Evolutionary conservation across 2,888 invertebrate species (phyloP).

Genomic region (Eremobia ochroleuca): DNA sequence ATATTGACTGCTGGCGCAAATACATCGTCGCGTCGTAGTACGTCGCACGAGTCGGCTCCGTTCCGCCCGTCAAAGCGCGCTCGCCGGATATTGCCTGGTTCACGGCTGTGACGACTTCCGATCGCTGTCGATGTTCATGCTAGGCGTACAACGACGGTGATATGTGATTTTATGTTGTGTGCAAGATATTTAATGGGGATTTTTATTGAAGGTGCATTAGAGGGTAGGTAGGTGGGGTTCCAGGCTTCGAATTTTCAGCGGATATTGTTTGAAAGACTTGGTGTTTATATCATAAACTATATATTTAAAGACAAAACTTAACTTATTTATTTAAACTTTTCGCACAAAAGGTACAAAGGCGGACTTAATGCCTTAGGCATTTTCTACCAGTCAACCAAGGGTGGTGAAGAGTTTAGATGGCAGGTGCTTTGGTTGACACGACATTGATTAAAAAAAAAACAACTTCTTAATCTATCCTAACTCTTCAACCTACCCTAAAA

Average conservation of each 20-base stretch:
- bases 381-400: too few relatives aligned
- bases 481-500: neutral
- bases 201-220: slow-evolving; percentile 19
- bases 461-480: neutral
- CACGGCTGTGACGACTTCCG: slow-evolving; percentile 80
- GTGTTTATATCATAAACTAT: neutral
- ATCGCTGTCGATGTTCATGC: slow-evolving; percentile 64
- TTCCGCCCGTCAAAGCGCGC: slow-evolving; percentile 69
- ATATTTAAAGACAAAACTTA: neutral
- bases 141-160: slow-evolving; percentile 13
- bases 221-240: neutral
- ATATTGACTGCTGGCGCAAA: slow-evolving; percentile 21
- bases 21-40: neutral
- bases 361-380: too few relatives aligned
- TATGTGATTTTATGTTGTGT: slow-evolving; percentile 51
- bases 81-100: slow-evolving; percentile 80
- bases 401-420: too few relatives aligned
- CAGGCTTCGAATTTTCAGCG: neutral
- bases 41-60: slow-evolving; percentile 64
- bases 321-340: too few relatives aligned
- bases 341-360: too few relatives aligned
- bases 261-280: neutral
- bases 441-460: too few relatives aligned
- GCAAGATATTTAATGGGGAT: slow-evolving; percentile 15
- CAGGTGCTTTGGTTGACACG: too few relatives aligned